Evolutionary conservation across 2,888 invertebrate species (phyloP), one percentile per base, ranked within the genome.

Genomic region (Pollenia angustigena): DNA sequence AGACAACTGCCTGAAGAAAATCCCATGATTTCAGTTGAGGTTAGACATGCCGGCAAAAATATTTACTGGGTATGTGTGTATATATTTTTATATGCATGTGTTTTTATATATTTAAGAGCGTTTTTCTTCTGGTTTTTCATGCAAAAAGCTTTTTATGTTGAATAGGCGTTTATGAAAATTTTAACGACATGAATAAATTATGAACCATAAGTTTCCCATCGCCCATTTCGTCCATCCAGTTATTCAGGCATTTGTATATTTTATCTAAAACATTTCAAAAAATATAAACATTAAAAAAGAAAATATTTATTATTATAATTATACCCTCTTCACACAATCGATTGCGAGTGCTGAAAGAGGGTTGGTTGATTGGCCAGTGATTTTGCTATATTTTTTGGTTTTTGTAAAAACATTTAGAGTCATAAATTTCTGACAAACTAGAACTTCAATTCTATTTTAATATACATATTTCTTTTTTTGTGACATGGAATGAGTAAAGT

Each of bases 151-250:
- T n/a, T 72, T 72, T 56, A 4, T 11, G 32, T 32, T 58, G 18
- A 16, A 10, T 54, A 56, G 42, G 56, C 44, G 56, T 72, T 54
- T 54, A 14, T 48, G 48, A 48, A 66, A 48, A 66, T 66, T 66
- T 66, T 66, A 66, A 66, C 48, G 66, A 48, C 66, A 66, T 48
- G 48, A 66, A 66, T 66, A 66, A 66, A 66, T 48, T 66, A 48
- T 66, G 23, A 48, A 66, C 23, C 48, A 66, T 48, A 66, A 8
- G 48, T 66, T 52, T 52, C n/a, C 60, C 40, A 60, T 8, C 9
- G 42, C n/a, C 60, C 8, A 42, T 52, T n/a, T 9, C 14, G 0
- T 32, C 32, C 18, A 2, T 52, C 18, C 54, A 18, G 16, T 3
- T 18, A 23, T 10, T 18, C 9, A 58, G 23, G 12, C 14, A 12